These are phyloP conservation scores for Limanda limanda DNA, from an alignment of 2,113 vertebrate genomes.

Conservation along the genomic window DNA sequence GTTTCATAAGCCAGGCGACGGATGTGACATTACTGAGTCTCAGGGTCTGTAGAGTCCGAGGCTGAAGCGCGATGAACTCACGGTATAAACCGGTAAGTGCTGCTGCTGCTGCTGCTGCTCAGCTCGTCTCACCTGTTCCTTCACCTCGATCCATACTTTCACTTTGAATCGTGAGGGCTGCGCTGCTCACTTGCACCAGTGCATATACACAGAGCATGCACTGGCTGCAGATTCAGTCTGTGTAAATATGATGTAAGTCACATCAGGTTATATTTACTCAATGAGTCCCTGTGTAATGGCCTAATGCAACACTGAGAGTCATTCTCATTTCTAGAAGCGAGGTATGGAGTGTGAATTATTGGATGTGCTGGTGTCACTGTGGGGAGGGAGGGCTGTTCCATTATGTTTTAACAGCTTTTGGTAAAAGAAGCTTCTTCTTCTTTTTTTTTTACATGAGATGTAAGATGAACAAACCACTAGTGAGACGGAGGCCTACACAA, in stretches of 20 bases:
- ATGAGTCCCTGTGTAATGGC: not conserved
- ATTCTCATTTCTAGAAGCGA: too few species aligned
- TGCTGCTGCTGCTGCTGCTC: not conserved
- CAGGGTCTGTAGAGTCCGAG: constrained; percentile 7
- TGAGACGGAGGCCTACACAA: not conserved
- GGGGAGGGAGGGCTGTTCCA: not conserved
- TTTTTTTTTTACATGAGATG: not conserved
- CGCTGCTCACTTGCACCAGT: not conserved
- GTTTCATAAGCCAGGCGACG: constrained; percentile 1
- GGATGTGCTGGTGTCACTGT: not conserved
- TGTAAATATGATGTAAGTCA: not conserved
- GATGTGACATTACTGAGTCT: constrained; percentile 32
- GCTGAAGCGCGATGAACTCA: constrained; percentile 71
- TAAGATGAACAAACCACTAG: too few species aligned
- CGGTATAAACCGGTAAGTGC: constrained; percentile 81
- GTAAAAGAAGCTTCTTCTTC: not conserved
- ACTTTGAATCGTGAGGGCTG: not conserved
- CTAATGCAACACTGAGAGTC: constrained; percentile 8
- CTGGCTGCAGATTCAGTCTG: not conserved
- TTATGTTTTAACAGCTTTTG: constrained; percentile 16
- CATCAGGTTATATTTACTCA: constrained; percentile 1
- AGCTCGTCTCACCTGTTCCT: constrained; percentile 2
- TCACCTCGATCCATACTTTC: constrained; percentile 8
- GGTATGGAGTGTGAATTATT: constrained; percentile 7
- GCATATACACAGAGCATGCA: not conserved